Percentiles rank a stretch among this genome's conserved stretches.
Conservation (phyloP, 2,888 invertebrate species). For the Cataglyphis altisquamis region DNA sequence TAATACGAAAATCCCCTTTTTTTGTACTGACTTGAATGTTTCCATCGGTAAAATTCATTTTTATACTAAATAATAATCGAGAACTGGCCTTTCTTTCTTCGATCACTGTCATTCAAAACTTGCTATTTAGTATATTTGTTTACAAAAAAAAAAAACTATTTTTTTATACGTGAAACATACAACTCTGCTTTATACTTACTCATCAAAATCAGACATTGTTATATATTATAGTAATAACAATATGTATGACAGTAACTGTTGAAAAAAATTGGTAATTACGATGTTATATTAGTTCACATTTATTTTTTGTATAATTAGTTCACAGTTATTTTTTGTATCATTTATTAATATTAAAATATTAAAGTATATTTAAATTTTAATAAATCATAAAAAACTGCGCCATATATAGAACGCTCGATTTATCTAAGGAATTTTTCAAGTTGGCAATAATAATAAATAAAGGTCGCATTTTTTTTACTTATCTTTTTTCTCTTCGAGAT, state of each 20-base stretch:
- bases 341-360: constrained; percentile 41
- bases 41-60: background rate
- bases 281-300: constrained; percentile 27
- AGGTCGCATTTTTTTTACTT: constrained; percentile 57
- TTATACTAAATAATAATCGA: constrained; percentile 28
- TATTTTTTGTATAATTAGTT: constrained; percentile 38
- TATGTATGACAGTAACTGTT: constrained; percentile 1
- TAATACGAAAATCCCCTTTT: background rate
- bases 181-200: constrained; percentile 25
- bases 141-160: constrained; percentile 28
- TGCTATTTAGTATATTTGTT: background rate
- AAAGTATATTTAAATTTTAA: constrained; percentile 37
- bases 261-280: constrained; percentile 7
- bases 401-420: constrained; percentile 62
- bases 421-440: constrained; percentile 69
- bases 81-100: constrained; percentile 19
- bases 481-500: constrained; percentile 1
- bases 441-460: constrained; percentile 75
- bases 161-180: constrained; percentile 2
- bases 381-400: constrained; percentile 41
- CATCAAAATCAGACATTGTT: constrained; percentile 16
- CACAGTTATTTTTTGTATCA: constrained; percentile 30
- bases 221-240: constrained; percentile 1
- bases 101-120: constrained; percentile 2
- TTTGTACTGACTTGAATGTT: constrained; percentile 13